Conservation (phyloP, 2,113 vertebrate genomes). For the Dendropsophus ebraccatus region DNA sequence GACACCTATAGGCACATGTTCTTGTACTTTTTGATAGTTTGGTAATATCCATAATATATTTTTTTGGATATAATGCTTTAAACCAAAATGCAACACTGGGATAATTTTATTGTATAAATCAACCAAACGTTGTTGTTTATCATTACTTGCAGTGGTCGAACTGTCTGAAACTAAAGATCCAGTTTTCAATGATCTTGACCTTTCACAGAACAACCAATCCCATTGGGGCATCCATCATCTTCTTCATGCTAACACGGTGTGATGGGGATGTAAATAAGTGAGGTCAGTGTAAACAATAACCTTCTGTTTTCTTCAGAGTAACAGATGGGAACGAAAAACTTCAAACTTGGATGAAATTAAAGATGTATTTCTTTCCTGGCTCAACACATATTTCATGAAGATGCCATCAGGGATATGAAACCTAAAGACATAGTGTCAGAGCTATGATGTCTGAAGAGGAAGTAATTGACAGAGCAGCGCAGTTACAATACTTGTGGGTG, state of each 20-base stretch:
- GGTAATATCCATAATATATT: background rate
- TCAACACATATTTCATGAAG: background rate
- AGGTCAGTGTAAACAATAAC: slow-evolving; percentile 34
- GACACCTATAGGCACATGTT: too few relatives aligned
- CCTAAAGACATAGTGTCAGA: too few relatives aligned
- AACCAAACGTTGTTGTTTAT: too few relatives aligned
- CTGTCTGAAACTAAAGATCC: background rate
- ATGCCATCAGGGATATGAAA: background rate
- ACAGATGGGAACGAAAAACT: slow-evolving; percentile 23
- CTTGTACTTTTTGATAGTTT: background rate
- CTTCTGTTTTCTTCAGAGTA: slow-evolving; percentile 33
- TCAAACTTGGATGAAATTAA: background rate
- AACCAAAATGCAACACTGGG: background rate
- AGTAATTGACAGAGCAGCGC: too few relatives aligned
- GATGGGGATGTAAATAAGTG: slow-evolving; percentile 25
- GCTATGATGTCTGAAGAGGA: too few relatives aligned
- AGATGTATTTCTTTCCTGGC: background rate
- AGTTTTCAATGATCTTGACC: background rate
- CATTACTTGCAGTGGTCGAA: background rate
- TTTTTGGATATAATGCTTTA: background rate
- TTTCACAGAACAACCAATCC: background rate
- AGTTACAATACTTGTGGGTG: too few relatives aligned
- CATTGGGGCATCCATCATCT: slow-evolving; percentile 29
- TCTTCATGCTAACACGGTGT: slow-evolving; percentile 8
- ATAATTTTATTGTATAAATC: background rate